phyloP scores from a whole-genome alignment of 2,888 invertebrate genomes.

The Sminthurinus aureus region DNA sequence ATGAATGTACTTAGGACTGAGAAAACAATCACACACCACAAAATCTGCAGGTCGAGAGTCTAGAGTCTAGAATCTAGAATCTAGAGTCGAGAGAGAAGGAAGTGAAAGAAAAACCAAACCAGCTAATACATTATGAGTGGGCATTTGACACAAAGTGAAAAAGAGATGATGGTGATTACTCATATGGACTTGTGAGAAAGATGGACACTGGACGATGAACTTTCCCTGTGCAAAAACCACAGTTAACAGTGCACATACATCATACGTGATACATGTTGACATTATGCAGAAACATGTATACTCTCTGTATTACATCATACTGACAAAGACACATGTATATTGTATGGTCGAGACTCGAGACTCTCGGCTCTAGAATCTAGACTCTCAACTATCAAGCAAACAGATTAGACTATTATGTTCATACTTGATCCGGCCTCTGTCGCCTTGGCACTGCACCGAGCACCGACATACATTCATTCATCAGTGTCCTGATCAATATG shows the following conservation, averaged over 20 bases:
- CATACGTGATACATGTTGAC: background rate
- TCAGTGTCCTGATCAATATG: conserved; percentile 16
- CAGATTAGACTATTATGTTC: conserved; percentile 8
- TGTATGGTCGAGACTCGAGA: too few species aligned
- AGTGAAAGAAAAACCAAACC: background rate
- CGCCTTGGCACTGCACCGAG: too few species aligned
- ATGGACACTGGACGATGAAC: too few species aligned
- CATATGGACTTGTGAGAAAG: background rate
- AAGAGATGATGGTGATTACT: background rate
- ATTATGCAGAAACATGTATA: background rate
- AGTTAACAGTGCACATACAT: too few species aligned
- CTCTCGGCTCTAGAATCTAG: too few species aligned
- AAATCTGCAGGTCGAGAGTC: background rate
- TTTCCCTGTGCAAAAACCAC: too few species aligned
- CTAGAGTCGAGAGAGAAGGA: background rate
- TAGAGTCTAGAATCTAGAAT: too few species aligned
- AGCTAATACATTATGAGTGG: background rate
- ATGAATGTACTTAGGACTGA: background rate
- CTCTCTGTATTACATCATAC: background rate
- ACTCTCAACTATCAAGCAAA: background rate
- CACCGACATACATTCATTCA: background rate
- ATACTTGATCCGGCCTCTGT: background rate
- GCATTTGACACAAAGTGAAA: background rate
- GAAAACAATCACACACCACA: background rate
- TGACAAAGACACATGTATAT: background rate